Evolutionary conservation across 1,140 invertebrate species (phyloP).

Genomic region (Rhopalosiphum padi): DNA sequence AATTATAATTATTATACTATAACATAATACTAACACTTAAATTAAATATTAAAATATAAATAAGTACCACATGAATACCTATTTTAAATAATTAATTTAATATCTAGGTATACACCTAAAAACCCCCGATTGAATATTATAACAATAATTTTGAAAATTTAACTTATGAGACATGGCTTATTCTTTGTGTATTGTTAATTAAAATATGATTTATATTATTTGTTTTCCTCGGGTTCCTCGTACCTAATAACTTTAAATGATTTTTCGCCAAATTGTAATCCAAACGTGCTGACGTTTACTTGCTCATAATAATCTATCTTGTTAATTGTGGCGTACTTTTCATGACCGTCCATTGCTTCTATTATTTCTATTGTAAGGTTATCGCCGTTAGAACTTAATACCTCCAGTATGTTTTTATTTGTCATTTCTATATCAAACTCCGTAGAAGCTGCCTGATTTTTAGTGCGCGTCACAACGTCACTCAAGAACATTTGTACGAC

Average conservation of each 20-base stretch:
- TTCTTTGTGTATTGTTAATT: not conserved
- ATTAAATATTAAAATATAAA: not conserved
- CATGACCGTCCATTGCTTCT: too few species aligned
- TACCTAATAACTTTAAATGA: not conserved
- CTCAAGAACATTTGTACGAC: too few species aligned
- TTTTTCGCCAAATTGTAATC: not conserved
- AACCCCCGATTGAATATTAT: not conserved
- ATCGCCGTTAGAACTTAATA: too few species aligned
- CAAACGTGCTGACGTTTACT: not conserved
- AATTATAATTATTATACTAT: not conserved
- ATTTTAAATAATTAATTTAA: not conserved
- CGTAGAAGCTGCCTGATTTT: too few species aligned
- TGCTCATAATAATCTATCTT: not conserved
- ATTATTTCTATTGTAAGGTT: not conserved
- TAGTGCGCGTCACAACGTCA: too few species aligned
- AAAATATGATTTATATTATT: too few species aligned
- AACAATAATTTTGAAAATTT: not conserved
- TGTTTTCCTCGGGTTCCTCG: accelerated
- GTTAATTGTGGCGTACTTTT: not conserved
- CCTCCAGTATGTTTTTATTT: too few species aligned
- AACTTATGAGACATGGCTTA: not conserved
- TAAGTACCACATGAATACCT: not conserved
- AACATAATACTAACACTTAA: not conserved
- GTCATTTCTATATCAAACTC: too few species aligned
- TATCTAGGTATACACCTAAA: not conserved